phyloP scores from a whole-genome alignment of 2,113 vertebrate species.

The Noturus placidus region DNA sequence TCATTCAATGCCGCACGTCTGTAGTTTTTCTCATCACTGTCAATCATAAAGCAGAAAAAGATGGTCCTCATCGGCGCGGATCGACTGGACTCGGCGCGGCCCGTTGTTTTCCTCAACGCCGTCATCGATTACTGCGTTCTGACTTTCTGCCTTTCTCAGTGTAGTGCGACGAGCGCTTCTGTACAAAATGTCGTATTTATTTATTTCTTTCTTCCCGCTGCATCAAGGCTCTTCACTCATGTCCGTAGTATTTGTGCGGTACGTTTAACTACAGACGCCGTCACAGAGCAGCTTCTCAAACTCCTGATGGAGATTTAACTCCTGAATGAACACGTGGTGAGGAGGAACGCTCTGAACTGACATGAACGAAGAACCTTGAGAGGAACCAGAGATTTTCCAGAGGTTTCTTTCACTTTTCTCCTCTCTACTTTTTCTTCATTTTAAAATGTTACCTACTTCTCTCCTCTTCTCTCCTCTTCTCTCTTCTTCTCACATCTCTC shows the following conservation, averaged over 20 bases:
- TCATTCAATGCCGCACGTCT: background rate
- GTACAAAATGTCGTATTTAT: background rate
- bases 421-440: too few relatives aligned
- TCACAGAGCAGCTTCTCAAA: background rate
- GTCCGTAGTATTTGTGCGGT: background rate
- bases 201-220: background rate
- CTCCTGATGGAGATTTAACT: background rate
- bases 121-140: background rate
- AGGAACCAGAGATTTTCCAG: background rate
- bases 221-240: background rate
- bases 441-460: too few relatives aligned
- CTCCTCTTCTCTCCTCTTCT: too few relatives aligned
- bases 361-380: background rate
- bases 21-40: constrained; percentile 41
- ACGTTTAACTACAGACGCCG: background rate
- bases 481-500: too few relatives aligned
- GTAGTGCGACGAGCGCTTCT: background rate
- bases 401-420: too few relatives aligned
- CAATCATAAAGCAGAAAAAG: background rate
- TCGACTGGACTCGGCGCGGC: background rate
- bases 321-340: background rate
- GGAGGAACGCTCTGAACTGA: background rate
- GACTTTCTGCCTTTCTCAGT: background rate
- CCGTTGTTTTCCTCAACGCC: background rate
- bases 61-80: background rate